phyloP scores from a whole-genome alignment of 2,888 invertebrate species.

The Ligdia adustata region DNA sequence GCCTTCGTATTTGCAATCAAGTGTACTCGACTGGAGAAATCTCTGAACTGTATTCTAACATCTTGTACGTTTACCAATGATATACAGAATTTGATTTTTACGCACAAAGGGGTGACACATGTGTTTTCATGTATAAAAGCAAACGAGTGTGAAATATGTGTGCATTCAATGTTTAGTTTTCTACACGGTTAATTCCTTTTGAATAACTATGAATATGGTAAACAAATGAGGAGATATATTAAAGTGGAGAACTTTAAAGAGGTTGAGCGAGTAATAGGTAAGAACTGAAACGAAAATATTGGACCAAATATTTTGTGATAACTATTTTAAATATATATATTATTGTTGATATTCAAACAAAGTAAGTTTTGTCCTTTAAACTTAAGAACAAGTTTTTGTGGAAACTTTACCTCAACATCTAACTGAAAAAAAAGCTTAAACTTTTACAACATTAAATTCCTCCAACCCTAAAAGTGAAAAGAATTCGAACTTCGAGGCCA shows the following conservation, averaged over 20 bases:
- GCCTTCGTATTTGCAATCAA: conserved; percentile 23
- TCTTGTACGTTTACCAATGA: conserved; percentile 12
- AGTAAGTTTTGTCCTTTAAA: no score
- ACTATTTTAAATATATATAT: no score
- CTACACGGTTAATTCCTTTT: background rate
- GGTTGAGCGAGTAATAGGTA: no score
- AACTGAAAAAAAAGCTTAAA: no score
- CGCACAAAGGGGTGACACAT: conserved; percentile 10
- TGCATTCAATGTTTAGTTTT: conserved; percentile 4
- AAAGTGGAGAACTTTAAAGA: no score
- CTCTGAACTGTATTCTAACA: conserved; percentile 15
- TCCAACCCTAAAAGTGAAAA: conserved; percentile 7
- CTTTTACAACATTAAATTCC: conserved; percentile 6
- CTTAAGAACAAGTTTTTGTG: no score
- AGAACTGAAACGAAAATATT: background rate
- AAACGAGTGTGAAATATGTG: conserved; percentile 9
- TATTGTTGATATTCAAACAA: no score
- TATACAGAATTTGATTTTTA: conserved; percentile 24
- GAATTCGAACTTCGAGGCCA: conserved; percentile 5
- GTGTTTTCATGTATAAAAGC: conserved; percentile 19
- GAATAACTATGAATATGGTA: background rate
- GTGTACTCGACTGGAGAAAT: conserved; percentile 23
- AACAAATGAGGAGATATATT: background rate
- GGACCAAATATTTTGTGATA: no score
- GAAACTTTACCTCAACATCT: no score